Base-by-base conservation (phyloP, 92 coral and sea anemone genomes). In the Bergia sp. region DNA sequence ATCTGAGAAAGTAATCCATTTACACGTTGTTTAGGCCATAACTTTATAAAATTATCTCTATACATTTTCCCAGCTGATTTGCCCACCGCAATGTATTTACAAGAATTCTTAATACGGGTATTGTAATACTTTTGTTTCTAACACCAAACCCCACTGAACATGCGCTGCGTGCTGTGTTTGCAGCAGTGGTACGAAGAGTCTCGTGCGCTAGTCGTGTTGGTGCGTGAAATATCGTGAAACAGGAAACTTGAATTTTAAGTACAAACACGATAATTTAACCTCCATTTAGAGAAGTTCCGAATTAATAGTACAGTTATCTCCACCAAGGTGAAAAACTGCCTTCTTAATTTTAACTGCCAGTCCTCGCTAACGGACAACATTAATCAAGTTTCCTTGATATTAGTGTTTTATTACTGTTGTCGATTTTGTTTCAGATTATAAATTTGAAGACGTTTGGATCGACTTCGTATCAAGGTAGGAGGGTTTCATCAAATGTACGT, bases 1-100 rank as follows among this genome's bases (percentile, higher is more conserved):
- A 88, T 71, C 86, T 77, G 75, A 86, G 47, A 89, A 82, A 83
- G 96, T 93, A 95, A 93, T 91, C 82, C 76, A 76, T 90, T 90
- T 87, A 89, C 90, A 85, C 39, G 85, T 87, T 53, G 89, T 88
- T 85, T 77, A 38, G 87, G 76, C 42, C 83, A 86, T 44, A 65
- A 77, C 44, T 89, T 72, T 61, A 67, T 85, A 58, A 80, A 80
- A 55, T 82, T 42, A 73, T 74, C 78, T 80, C 77, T 74, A 86
- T 69, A 83, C 50, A 73, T 74, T 76, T 80, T 73, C 81, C 82
- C 76, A 83, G 83, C 88, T 85, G 87, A 61, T 71, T 89, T 86
- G 83, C 72, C 79, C 37, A 78, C 80, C 67, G 43, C 61, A 18
- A 42, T 42, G 57, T 89, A 85, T 89, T 82, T 89, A 82, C 91